Percentiles rank a stretch among this genome's conserved stretches.
Conservation (phyloP, 2,888 invertebrate species). For the Eulithis prunata region DNA sequence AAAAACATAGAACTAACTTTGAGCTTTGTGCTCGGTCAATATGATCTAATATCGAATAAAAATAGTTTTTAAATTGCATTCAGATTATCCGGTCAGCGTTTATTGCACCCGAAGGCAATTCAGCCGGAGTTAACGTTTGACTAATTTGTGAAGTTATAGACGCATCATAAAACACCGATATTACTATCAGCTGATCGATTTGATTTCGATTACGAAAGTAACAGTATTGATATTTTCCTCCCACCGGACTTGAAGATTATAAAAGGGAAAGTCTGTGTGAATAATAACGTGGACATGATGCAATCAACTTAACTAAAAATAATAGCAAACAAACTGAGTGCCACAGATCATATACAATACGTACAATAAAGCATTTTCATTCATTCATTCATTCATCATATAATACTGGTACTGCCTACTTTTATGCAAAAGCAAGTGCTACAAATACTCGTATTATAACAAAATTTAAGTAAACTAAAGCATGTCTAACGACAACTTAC, state of each 20-base stretch:
- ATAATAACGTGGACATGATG: neutral
- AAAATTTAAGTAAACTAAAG: too few relatives aligned
- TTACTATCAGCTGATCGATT: conserved; percentile 66
- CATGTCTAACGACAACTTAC: too few relatives aligned
- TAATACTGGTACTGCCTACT: too few relatives aligned
- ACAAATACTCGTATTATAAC: too few relatives aligned
- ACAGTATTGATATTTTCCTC: conserved; percentile 11
- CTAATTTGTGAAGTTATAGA: conserved; percentile 82
- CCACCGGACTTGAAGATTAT: neutral
- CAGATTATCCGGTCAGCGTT: conserved; percentile 72
- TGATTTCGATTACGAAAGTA: conserved; percentile 26
- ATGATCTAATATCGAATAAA: conserved; percentile 39
- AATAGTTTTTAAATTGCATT: conserved; percentile 64
- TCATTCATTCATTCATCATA: too few relatives aligned
- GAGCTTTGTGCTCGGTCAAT: conserved; percentile 34
- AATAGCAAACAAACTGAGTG: too few relatives aligned
- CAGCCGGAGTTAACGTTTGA: conserved; percentile 78
- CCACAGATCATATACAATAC: too few relatives aligned
- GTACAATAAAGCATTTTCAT: too few relatives aligned
- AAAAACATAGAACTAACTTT: conserved; percentile 26
- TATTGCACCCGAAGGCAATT: conserved; percentile 80
- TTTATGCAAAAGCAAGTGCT: too few relatives aligned
- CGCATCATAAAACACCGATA: conserved; percentile 68
- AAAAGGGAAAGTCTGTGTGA: conserved; percentile 8
- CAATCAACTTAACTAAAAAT: too few relatives aligned